Base-by-base conservation (phyloP, 2,888 invertebrate genomes). In the Alviniconcha strummeri region DNA sequence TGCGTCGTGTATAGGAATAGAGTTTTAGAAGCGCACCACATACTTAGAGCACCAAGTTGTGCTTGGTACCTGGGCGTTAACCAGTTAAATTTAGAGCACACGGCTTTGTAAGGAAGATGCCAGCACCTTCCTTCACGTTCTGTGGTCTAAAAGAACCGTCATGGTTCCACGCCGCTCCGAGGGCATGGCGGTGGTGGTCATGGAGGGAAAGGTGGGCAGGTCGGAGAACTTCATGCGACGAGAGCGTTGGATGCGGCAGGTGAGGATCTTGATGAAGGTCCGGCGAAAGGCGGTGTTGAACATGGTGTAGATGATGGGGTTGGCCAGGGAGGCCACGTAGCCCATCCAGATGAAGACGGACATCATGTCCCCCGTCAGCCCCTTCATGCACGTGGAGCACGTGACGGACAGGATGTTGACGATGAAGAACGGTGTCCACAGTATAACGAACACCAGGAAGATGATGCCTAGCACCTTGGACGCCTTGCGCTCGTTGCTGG, bases 271-370 rank as follows among this genome's bases (percentile, higher is more conserved):
- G 75, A 91, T 89, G 86, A 93, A 93, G 13, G 93, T 91, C 52
- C 90, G 84, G 9, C 93, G 87, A 87, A 93, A 93, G 55, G 92
- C 89, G 9, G 93, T 93, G 86, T 93, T 93, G 85, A 93, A 93
- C 92, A 93, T 93, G 8, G 93, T 93, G 83, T 93, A 93, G 75
- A 93, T 93, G 84, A 93, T 93, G 8, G 93, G 93, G 83, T 93
- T 93, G 52, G 92, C 92, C 81, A 93, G 87, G 0, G 93, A 93
- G 3, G 93, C 92, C 36, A 91, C 85, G 75, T 93, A 93, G 19
- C 93, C 93, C 88, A 93, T 91, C 93, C 93, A 93, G 6, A 92
- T 87, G 83, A 93, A 91, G 17, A 89, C 86, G 7, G 92, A 90
- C 91, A 93, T 91, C 81, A 92, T 84, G 57, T 90, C 88, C 2